Conservation (phyloP, 2,113 vertebrate species). For the Ceuthmochares aereus region DNA sequence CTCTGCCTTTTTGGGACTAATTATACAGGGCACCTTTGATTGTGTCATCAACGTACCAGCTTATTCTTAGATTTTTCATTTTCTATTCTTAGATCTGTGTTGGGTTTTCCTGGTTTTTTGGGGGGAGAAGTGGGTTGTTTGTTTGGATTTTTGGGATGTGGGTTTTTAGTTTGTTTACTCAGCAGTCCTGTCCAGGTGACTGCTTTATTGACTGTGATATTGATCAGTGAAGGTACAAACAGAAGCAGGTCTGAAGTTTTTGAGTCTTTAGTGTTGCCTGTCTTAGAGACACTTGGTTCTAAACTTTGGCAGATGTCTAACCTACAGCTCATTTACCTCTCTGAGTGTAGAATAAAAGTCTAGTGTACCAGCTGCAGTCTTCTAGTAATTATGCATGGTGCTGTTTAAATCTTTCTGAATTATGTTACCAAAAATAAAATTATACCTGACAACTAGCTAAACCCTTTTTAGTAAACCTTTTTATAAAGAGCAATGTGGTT, state of each 20-base stretch:
- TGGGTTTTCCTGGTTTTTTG: background rate
- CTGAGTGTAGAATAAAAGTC: background rate
- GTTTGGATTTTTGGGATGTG: background rate
- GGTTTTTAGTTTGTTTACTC: background rate
- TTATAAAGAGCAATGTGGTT: background rate
- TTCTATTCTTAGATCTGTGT: no score
- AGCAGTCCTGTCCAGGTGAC: background rate
- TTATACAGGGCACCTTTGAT: background rate
- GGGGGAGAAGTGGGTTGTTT: background rate
- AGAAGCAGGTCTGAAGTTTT: background rate
- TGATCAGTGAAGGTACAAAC: background rate
- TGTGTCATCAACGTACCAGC: background rate
- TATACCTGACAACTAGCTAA: background rate
- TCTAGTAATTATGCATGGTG: background rate
- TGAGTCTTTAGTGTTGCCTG: rapidly evolving
- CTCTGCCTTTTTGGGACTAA: background rate
- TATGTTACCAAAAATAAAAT: background rate
- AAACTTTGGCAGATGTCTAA: background rate
- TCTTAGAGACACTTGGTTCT: background rate
- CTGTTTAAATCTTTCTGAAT: background rate
- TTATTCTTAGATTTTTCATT: background rate
- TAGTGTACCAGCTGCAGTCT: background rate
- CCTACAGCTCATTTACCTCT: background rate
- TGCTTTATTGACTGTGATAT: background rate
- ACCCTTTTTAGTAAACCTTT: background rate